Percentiles rank a stretch among this genome's conserved stretches.
Conservation (phyloP, 1,140 invertebrate genomes). For the Diploscapter pachys region DNA sequence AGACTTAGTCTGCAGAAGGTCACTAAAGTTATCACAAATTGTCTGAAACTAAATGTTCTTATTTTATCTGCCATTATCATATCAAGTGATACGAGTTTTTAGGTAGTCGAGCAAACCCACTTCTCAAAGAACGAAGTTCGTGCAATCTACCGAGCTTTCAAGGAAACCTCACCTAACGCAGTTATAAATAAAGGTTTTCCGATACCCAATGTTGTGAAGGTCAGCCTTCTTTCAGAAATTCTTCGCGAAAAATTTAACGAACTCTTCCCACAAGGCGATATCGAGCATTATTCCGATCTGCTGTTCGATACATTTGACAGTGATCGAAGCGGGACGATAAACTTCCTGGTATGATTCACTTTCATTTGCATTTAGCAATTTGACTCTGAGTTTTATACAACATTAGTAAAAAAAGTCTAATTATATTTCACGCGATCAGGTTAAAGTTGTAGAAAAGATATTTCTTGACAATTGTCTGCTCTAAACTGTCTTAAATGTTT, state of each 20-base stretch:
- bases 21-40: too few relatives aligned
- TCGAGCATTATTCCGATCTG: conserved; percentile 39
- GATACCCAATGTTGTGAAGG: neutral
- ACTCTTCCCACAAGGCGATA: conserved; percentile 39
- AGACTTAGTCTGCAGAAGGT: conserved; percentile 21
- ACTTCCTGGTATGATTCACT: conserved; percentile 25
- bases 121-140: conserved; percentile 39
- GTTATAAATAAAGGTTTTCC: conserved; percentile 36
- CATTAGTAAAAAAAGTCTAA: too few relatives aligned
- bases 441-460: too few relatives aligned
- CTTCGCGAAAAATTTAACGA: conserved; percentile 38
- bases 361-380: too few relatives aligned
- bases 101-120: conserved; percentile 39
- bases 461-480: too few relatives aligned
- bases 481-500: too few relatives aligned
- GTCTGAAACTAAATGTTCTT: neutral
- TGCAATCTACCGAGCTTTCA: conserved; percentile 40
- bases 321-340: conserved; percentile 36
- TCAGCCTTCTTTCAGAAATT: conserved; percentile 17
- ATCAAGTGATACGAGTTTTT: neutral
- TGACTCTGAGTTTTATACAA: too few relatives aligned
- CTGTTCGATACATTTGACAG: conserved; percentile 40
- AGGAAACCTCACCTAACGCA: conserved; percentile 38
- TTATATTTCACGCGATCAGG: too few relatives aligned
- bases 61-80: neutral